phyloP scores from a whole-genome alignment of 1,140 invertebrate genomes.

The Physella acuta region DNA sequence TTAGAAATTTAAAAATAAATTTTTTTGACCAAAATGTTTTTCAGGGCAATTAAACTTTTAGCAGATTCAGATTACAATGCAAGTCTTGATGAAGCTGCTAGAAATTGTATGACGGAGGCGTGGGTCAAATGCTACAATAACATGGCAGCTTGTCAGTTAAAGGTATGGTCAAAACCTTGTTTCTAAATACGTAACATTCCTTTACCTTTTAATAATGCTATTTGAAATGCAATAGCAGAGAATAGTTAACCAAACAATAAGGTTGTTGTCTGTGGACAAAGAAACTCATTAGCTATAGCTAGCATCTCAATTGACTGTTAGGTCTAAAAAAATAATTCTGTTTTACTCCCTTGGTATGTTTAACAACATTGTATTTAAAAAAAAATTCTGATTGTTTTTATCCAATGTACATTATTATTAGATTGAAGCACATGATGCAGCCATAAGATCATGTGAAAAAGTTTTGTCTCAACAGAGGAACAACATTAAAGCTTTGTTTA shows the following conservation, averaged over 20 bases:
- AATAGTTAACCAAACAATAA: no score
- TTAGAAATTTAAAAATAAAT: background rate
- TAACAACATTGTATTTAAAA: background rate
- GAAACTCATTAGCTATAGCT: no score
- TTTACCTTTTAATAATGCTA: no score
- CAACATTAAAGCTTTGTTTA: conserved; percentile 21
- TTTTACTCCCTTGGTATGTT: background rate
- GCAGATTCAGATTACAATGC: conserved; percentile 62
- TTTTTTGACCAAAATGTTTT: conserved; percentile 20
- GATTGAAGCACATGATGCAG: conserved; percentile 17
- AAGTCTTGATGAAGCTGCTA: conserved; percentile 37
- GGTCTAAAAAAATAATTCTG: background rate
- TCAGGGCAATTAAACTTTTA: conserved; percentile 76
- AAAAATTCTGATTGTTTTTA: background rate
- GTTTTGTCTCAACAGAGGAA: conserved; percentile 6
- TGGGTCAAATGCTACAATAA: conserved; percentile 84
- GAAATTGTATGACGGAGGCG: conserved; percentile 70
- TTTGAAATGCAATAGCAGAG: no score
- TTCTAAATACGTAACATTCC: no score
- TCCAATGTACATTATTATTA: background rate
- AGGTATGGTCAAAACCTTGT: no score
- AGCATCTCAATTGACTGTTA: no score
- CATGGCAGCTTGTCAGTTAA: conserved; percentile 84
- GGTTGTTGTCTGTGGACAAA: no score
- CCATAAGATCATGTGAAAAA: conserved; percentile 22